Base-by-base conservation (phyloP, 2,113 vertebrate species). In the Catharus fuscescens region DNA sequence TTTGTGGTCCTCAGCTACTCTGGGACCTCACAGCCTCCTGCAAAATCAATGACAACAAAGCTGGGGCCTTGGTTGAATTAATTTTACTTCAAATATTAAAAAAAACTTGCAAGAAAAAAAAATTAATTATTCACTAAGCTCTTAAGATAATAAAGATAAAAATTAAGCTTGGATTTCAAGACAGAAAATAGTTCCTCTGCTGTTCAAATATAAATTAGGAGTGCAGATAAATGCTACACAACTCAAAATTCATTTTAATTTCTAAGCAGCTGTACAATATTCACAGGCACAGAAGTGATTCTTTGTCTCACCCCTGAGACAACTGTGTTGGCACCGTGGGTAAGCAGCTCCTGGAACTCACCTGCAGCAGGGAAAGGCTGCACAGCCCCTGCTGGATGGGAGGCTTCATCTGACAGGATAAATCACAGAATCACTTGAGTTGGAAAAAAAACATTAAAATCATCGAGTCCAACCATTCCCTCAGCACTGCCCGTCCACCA, bases 101-200 rank as follows among this genome's bases (percentile, higher is more conserved):
- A 73, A 78, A 86, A 57, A 65, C 45, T 76, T 77, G 36, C 53
- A 76, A 95, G 71, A 65, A 77, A 82, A 84, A 84, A 90, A 77
- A 88, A 88, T 94, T 65, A 90, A 95, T 95, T 92, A 90, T 93
- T 95, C 88, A 90, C 85, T 73, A 57, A 86, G 92, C 86, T 90
- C 66, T 70, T 77, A 94, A 90, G 88, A 93, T 96, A 95, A 94
- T 77, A 86, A 88, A 90, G 94, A 96, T 86, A 94, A 92, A 96
- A 94, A 94, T 92, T 83, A 95, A 91, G 91, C 92, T 88, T 50
- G 67, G 54, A 50, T 90, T 95, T 80, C 9, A 3, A 92, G 83
- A 88, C 67, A 72, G 83, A 96, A 92, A 88, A 90, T 82, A 93
- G 86, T 92, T 90, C 86, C 48, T 83, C 36, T 92, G 24, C 83